Evolutionary conservation across 2,888 invertebrate genomes (phyloP), one percentile per base, ranked within the genome.

Genomic region (Zygogramma bicolorata): DNA sequence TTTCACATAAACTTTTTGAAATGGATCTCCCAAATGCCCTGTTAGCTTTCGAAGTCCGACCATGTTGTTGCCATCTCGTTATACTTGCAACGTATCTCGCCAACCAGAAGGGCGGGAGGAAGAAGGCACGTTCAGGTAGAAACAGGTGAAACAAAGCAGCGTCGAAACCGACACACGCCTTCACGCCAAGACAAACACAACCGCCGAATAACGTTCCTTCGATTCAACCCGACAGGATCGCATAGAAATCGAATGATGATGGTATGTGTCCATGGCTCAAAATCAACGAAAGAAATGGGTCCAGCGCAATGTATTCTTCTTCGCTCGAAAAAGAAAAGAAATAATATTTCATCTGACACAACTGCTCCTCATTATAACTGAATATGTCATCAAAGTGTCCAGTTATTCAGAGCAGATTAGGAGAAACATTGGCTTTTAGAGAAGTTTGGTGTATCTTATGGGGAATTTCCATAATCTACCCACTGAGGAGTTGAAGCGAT

Each of bases 101-200:
- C 8, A 2, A 46, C 46, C 20, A 20, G 75, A 70, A 78, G n/a
- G 65, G 62, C 67, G 57, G 59, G 70, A 70, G 66, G 66, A 63
- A n/a, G n/a, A n/a, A 25, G 65, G 67, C 70, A 74, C 75, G 75
- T 29, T 38, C 57, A 57, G 57, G 57, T 65, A 67, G 72, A 62
- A 70, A 73, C 73, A 81, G 80, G 81, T 80, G 80, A 79, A 82
- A 81, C 74, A 71, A 74, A 70, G 75, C 81, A 81, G 84, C 82
- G 84, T 84, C 82, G 84, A 84, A 83, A 80, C 81, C 83, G 79
- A 83, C 81, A 82, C 84, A 84, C 84, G 84, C 84, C 84, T 83
- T 84, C 84, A 83, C 84, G 82, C 82, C 81, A 78, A 81, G 70
- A 73, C 80, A 77, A 77, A 80, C 81, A 82, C 82, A 79, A 76